Evolutionary conservation across 2,797 vertebrate genomes (phyloP).

Genomic region (Scyliorhinus canicula): DNA sequence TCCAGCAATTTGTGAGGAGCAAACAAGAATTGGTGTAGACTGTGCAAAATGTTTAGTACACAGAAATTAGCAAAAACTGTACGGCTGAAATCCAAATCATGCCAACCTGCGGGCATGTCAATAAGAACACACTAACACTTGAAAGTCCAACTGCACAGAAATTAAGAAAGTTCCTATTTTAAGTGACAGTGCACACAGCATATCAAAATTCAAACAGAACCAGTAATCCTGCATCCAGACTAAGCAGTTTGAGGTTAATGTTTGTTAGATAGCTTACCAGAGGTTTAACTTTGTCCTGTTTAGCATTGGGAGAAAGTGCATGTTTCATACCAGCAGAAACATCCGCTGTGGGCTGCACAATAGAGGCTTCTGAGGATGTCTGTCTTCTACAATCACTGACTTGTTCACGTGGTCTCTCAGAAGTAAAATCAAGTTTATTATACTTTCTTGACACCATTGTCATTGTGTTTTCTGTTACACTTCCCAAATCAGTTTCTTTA

Average conservation of each 20-base stretch:
- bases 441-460: not conserved
- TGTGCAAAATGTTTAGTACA: not conserved
- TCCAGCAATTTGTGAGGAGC: not conserved
- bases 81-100: not conserved
- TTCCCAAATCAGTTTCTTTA: not conserved
- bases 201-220: not conserved
- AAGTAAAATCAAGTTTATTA: not conserved
- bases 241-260: not conserved
- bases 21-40: not conserved
- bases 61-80: not conserved
- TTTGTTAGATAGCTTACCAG: conserved; percentile 11
- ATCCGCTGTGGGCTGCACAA: not conserved
- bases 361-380: not conserved
- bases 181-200: not conserved
- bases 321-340: not conserved
- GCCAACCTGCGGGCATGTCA: not conserved
- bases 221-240: not conserved
- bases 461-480: not conserved
- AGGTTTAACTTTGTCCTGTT: not conserved
- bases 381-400: not conserved
- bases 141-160: not conserved
- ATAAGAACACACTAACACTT: not conserved
- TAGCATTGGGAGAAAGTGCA: not conserved
- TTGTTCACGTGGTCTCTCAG: not conserved
- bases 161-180: not conserved